Evolutionary conservation across 2,797 vertebrate species (phyloP).

Genomic region (Scarus forsteni): DNA sequence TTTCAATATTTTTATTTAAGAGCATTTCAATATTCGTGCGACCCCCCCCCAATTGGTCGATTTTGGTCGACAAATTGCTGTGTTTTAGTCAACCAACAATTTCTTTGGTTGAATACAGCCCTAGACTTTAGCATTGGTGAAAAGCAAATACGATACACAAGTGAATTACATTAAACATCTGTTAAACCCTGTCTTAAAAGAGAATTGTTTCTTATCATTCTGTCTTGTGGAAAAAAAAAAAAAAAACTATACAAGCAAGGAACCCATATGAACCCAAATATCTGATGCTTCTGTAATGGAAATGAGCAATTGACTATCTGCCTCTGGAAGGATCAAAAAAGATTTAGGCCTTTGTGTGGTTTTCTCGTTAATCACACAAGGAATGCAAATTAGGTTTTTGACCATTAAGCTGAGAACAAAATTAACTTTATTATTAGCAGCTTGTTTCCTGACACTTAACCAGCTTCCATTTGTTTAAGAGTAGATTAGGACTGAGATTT

Average conservation of each 20-base stretch:
- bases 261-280: neutral
- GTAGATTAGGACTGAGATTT: neutral
- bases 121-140: neutral
- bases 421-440: constrained; percentile 23
- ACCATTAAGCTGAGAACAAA: constrained; percentile 12
- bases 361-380: constrained; percentile 26
- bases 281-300: constrained; percentile 7
- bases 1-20: too few species aligned
- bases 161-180: neutral
- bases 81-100: too few species aligned
- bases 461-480: neutral
- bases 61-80: too few species aligned
- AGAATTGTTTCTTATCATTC: neutral
- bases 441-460: constrained; percentile 14
- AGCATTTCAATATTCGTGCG: too few species aligned
- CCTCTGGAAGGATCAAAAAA: constrained; percentile 37
- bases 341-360: constrained; percentile 39
- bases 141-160: neutral
- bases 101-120: too few species aligned
- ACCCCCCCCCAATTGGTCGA: too few species aligned
- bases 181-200: neutral
- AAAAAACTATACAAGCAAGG: neutral
- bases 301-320: constrained; percentile 32
- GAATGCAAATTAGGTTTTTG: constrained; percentile 34
- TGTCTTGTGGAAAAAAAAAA: neutral